Evolutionary conservation across 2,888 invertebrate genomes (phyloP), one percentile per base, ranked within the genome.

Genomic region (Caenorhabditis sp.): DNA sequence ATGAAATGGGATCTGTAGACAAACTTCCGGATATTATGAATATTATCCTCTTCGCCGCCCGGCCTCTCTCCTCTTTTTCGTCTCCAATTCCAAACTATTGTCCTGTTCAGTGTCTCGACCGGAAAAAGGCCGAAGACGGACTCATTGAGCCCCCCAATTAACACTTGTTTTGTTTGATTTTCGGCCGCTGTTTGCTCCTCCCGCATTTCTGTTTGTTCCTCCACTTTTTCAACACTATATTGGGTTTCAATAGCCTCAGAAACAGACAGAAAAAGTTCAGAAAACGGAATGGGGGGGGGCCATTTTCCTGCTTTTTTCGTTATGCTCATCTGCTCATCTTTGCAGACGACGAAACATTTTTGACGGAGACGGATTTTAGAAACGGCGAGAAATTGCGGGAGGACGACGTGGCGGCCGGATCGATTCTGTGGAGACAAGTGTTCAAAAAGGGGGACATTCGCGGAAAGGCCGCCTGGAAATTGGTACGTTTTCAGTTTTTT

Each of bases 401-500:
- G 27, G 81, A 79, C 17, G 68, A 81, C 32, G 63, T 70, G 22
- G 39, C 79, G 24, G 78, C 78, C 9, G 66, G 79, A 7, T 48
- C 68, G 5, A 79, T 81, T 48, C 77, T 87, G 11, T 83, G 85
- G 39, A 83, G 79, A 39, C 87, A 87, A 50, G 74, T 75, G 30
- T 86, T 66, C 71, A 77, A 79, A 39, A 79, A 80, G 32, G 87
- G 87, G n/a, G 87, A 87, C 53, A 86, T 88, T 32, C 79, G 85
- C 2, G 88, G 88, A 58, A 86, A 85, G 52, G 88, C 87, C 6
- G 81, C 85, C 8, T 87, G 85, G 86, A 80, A 79, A 72, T 52
- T 75, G 62, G 74, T 68, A 26, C 15, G 73, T 53, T 30, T 41
- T 53, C 30, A 20, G 24, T 7, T 30, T 30, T 7, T 30, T 30